Evolutionary conservation across 2,888 invertebrate species (phyloP), one percentile per base, ranked within the genome.

Genomic region (Agrilus mali): DNA sequence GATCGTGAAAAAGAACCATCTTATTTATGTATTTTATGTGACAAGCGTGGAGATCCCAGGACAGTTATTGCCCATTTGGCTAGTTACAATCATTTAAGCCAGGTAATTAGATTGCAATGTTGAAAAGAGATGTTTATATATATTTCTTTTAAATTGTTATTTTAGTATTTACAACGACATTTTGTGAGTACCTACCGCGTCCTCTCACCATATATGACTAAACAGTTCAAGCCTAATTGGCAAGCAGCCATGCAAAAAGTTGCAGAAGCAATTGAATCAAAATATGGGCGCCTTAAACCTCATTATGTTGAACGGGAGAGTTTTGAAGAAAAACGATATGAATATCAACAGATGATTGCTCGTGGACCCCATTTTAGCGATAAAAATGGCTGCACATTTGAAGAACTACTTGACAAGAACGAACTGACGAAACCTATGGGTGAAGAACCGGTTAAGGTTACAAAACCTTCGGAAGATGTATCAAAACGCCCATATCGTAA

Each of bases 51-150:
- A 33, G 83, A 86, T 60, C 82, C 80, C 20, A 74, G 83, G 37
- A 85, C 84, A 40, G 84, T 87, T 51, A 71, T 87, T 63, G 78
- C 80, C 50, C 88, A 88, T 63, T 72, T 87, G 59, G 79, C 80
- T 15, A 84, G 86, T 60, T 81, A 79, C 63, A 80, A 80, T 64
- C 88, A 89, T 60, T 58, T 65, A 34, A 57, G 58, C 33, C 61
- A 59, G 52, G 66, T 66, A 52, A 53, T 4, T 4, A 27, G 2
- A 10, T 27, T 8, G 10, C 8, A 8, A 2, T 27, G 10, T 27
- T 27, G 8, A 27, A 27, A 5, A 10, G 27, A 27, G 10, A 3
- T 27, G 6, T n/a, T 35, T 35, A 7, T 2, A 34, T 14, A 35
- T n/a, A 35, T 35, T 35, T 35, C 13, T 35, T n/a, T n/a, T n/a